Evolutionary conservation across 2,113 vertebrate genomes (phyloP).

Genomic region (Pygoscelis adeliae): DNA sequence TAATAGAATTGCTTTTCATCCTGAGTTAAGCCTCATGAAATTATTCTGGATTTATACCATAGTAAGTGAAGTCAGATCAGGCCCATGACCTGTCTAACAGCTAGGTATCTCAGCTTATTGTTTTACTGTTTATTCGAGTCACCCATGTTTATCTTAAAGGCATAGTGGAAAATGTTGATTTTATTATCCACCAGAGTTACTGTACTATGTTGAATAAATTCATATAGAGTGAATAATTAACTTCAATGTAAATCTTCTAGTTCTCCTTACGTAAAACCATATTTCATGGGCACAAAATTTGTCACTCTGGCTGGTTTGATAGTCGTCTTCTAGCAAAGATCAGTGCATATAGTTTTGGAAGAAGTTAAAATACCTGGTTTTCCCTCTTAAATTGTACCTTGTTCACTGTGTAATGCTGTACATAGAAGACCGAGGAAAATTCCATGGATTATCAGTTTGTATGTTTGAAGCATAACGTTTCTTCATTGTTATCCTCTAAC

Average conservation of each 20-base stretch:
- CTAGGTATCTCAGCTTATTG: neutral
- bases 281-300: neutral
- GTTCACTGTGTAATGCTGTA: neutral
- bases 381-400: neutral
- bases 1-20: neutral
- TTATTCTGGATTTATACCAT: neutral
- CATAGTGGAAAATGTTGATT: neutral
- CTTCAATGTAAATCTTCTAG: neutral
- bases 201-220: neutral
- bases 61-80: neutral
- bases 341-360: neutral
- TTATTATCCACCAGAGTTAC: neutral
- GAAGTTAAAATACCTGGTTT: neutral
- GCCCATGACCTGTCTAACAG: neutral
- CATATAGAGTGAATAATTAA: neutral
- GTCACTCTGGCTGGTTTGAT: neutral
- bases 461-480: constrained; percentile 20
- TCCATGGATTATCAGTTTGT: constrained; percentile 29
- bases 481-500: constrained; percentile 34
- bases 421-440: neutral
- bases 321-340: neutral
- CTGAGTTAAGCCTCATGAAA: neutral
- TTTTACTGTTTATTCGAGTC: neutral
- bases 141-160: neutral
- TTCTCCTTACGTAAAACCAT: neutral